phyloP scores from a whole-genome alignment of 2,888 invertebrate species.

The Sesamia inferens region DNA sequence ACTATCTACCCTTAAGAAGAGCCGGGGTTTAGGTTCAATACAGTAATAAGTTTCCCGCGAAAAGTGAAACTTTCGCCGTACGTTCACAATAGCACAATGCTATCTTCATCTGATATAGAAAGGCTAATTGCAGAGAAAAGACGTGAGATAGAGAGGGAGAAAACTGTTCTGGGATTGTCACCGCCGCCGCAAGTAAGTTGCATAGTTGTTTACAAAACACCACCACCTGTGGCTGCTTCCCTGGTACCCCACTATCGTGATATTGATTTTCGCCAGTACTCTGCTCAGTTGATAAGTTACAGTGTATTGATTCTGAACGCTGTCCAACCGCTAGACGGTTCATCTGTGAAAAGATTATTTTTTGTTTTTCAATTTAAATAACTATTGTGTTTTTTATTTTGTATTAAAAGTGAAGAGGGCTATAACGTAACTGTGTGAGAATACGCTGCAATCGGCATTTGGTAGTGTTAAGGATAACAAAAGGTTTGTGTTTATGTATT shows the following conservation, averaged over 20 bases:
- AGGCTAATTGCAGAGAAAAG: constrained; percentile 85
- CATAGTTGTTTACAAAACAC: constrained; percentile 57
- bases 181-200: constrained; percentile 57
- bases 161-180: constrained; percentile 77
- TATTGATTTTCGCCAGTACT: constrained; percentile 70
- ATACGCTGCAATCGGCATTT: constrained; percentile 5
- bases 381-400: not conserved
- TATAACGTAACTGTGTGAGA: not conserved
- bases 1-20: not conserved
- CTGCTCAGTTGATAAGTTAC: constrained; percentile 57
- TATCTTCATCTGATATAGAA: constrained; percentile 83
- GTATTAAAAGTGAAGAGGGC: not conserved
- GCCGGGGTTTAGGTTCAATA: constrained; percentile 12
- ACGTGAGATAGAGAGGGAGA: constrained; percentile 85
- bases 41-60: constrained; percentile 66
- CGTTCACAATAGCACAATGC: constrained; percentile 74
- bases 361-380: not conserved
- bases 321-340: constrained; percentile 17
- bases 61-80: constrained; percentile 69
- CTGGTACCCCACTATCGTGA: constrained; percentile 46
- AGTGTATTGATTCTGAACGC: constrained; percentile 65
- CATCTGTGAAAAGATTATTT: constrained; percentile 10
- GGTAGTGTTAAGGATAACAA: constrained; percentile 6
- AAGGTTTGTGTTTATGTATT: constrained; percentile 52
- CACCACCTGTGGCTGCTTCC: constrained; percentile 70